Base-by-base conservation (phyloP, 2,888 invertebrate genomes). In the Abrostola tripartita region DNA sequence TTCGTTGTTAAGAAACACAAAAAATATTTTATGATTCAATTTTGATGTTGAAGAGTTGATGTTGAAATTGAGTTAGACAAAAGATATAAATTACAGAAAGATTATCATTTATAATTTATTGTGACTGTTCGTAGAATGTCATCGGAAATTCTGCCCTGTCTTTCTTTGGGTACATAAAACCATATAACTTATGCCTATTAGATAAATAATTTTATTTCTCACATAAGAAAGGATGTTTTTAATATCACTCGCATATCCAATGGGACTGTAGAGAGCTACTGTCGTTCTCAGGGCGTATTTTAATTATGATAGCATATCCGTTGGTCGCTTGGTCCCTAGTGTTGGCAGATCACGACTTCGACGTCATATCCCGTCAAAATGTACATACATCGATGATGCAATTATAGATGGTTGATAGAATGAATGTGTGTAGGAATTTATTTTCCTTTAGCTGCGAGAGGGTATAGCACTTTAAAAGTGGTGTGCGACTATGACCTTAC, bases 231-330 rank as follows among this genome's bases (percentile, higher is more conserved):
- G 56, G 36, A 56, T 56, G 24, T 38, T 0, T 9, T 0, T 6
- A 24, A 38, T 53, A 38, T 11, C 14, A 42, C 36, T 37, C 6
- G 37, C 6, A 36, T n/a, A 36, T 58, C 0, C 37, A 38, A 41
- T 7, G 24, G 37, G 37, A 40, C 37, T 5, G 12, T n/a, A 52
- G 35, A n/a, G 6, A 8, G n/a, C 57, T 44, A 52, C 10, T 0
- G 14, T 12, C 52, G 44, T 55, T 68, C 74, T 52, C 68, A 71
- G 14, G 41, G 52, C 12, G 44, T 67, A 50, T 35, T 50, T 12
- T 37, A n/a, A 47, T 47, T n/a, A 49, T 37, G 57, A 73, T 73
- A 58, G 57, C 35, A 24, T 54, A 47, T 51, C 62, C 58, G 58
- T 71, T 58, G 57, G 61, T 57, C 35, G 5, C n/a, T n/a, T 51